Percentiles rank a stretch among this genome's conserved stretches.
Evolutionary conservation across 35 echinoderm and acorn worm genomes (phyloP).

Genomic region (Apostichopus parvimensis): DNA sequence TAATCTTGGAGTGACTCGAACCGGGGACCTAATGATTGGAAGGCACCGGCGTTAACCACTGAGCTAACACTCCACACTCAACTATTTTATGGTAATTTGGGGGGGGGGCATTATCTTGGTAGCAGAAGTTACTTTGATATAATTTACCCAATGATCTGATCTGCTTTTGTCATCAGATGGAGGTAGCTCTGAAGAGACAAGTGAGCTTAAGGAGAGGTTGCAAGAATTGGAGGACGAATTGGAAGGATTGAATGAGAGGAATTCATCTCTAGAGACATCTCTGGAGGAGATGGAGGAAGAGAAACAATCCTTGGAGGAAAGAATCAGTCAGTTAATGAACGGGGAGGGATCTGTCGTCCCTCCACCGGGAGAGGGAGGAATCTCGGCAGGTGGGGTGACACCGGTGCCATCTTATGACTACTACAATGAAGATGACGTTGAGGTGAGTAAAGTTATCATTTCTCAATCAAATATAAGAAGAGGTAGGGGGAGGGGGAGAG

Average conservation of each 20-base stretch:
- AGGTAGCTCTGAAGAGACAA: conserved; percentile 58
- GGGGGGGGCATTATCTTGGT: too few relatives aligned
- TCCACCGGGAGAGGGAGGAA: not conserved
- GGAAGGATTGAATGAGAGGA: conserved; percentile 53
- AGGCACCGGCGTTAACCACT: too few relatives aligned
- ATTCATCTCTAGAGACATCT: conserved; percentile 56
- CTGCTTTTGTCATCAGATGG: not conserved
- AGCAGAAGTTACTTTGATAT: too few relatives aligned
- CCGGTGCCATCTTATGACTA: conserved; percentile 27
- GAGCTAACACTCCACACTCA: too few relatives aligned
- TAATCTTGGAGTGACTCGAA: too few relatives aligned
- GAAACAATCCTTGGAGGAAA: conserved; percentile 55
- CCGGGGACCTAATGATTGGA: too few relatives aligned
- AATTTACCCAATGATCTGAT: too few relatives aligned
- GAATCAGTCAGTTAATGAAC: conserved; percentile 43
- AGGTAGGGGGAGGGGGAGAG: too few relatives aligned
- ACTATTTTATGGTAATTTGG: too few relatives aligned
- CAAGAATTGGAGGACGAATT: conserved; percentile 76
- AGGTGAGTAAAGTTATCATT: conserved; percentile 43
- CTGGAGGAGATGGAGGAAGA: conserved; percentile 65
- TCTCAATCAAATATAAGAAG: too few relatives aligned
- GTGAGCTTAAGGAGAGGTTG: conserved; percentile 65
- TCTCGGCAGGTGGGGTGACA: not conserved
- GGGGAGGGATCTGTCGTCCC: conserved; percentile 12
- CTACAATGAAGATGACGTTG: conserved; percentile 93